phyloP scores from a whole-genome alignment of 2,797 vertebrate genomes.

The Phrynocephalus vlangalii region DNA sequence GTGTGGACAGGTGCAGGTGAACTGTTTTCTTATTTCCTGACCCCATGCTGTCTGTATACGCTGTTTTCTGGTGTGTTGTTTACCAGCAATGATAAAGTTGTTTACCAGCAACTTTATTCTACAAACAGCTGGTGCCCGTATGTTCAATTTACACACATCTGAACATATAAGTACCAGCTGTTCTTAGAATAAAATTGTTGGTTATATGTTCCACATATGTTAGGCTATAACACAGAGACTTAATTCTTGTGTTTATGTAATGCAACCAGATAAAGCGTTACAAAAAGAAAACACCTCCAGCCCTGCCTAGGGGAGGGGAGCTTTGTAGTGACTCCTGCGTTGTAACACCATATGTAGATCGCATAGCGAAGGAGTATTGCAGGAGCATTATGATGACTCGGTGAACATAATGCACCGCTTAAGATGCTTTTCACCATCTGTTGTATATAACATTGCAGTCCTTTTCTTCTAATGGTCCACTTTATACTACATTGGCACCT shows the following conservation, averaged over 20 bases:
- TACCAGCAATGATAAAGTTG: too few species aligned
- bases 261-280: not conserved
- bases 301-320: not conserved
- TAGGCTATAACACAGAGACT: not conserved
- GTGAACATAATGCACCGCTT: constrained; percentile 51
- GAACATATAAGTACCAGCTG: not conserved
- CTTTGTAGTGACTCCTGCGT: not conserved
- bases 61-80: not conserved
- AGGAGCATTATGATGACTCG: constrained; percentile 44
- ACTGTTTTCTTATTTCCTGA: too few species aligned
- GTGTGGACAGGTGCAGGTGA: too few species aligned
- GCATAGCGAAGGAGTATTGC: constrained; percentile 56
- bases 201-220: not conserved
- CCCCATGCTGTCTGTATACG: not conserved
- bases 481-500: not conserved
- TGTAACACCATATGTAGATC: constrained; percentile 39
- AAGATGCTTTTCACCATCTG: constrained; percentile 59
- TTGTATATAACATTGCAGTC: constrained; percentile 26
- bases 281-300: not conserved
- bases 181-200: constrained; percentile 2
- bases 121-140: too few species aligned
- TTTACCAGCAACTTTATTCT: too few species aligned
- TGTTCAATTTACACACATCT: too few species aligned
- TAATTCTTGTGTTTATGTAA: not conserved
- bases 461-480: not conserved